These are phyloP conservation scores for Watsonalla binaria DNA, from an alignment of 2,888 invertebrate species.

Conservation along the genomic window DNA sequence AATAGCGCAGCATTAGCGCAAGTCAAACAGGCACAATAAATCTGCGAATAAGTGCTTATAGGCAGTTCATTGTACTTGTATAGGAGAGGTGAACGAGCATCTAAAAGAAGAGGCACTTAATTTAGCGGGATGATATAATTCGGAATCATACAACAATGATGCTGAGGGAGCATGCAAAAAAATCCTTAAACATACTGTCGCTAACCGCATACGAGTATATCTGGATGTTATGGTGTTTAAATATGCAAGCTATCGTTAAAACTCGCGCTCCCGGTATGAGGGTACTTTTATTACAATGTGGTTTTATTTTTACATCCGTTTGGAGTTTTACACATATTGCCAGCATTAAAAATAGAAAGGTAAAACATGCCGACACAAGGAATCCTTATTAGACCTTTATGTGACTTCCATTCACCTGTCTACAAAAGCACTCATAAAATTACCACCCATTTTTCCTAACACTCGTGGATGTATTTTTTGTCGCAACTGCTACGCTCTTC, in stretches of 20 bases:
- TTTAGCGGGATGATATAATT: no score
- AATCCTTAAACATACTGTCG: no score
- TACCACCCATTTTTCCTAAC: constrained; percentile 18
- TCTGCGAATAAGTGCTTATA: no score
- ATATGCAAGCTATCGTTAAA: constrained; percentile 1
- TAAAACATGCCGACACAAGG: constrained; percentile 12
- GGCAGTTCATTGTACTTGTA: no score
- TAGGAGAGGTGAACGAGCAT: no score
- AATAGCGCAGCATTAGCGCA: no score
- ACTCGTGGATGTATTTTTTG: constrained; percentile 19
- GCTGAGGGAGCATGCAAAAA: no score
- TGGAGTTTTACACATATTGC: constrained; percentile 12
- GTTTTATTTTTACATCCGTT: constrained; percentile 11
- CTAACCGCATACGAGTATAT: no score
- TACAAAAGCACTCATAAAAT: constrained; percentile 27
- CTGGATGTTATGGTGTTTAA: neutral
- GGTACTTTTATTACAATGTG: constrained; percentile 2
- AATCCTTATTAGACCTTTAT: constrained; percentile 8
- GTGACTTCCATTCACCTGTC: neutral
- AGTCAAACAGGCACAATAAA: no score
- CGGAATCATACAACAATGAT: no score
- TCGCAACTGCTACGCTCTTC: constrained; percentile 18
- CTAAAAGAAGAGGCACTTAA: no score
- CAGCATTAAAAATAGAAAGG: constrained; percentile 3
- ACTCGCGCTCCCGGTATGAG: neutral